phyloP scores from a whole-genome alignment of 2,113 vertebrate genomes.

The Melanerpes formicivorus region DNA sequence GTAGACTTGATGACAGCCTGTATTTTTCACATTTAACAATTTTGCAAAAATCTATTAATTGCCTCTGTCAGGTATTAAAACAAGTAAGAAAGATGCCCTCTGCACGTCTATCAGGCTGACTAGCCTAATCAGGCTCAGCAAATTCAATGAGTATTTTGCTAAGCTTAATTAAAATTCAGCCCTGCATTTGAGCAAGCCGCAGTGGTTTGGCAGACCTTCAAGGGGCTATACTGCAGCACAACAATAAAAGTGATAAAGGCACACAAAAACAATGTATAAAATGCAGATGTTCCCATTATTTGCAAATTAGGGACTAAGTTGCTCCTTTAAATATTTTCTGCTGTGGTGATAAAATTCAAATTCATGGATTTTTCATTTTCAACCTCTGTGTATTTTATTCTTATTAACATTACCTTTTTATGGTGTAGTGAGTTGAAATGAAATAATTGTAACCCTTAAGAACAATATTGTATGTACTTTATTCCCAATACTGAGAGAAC shows the following conservation, averaged over 20 bases:
- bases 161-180: slow-evolving; percentile 79
- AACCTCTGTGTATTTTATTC: not conserved
- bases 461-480: not conserved
- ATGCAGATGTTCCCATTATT: slow-evolving; percentile 56
- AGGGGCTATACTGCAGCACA: slow-evolving; percentile 71
- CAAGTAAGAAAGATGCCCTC: slow-evolving; percentile 66
- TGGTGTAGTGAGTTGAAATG: not conserved
- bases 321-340: slow-evolving; percentile 25
- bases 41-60: slow-evolving; percentile 58
- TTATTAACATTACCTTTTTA: not conserved
- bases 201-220: slow-evolving; percentile 82
- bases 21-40: slow-evolving; percentile 15
- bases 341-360: not conserved
- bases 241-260: slow-evolving; percentile 75
- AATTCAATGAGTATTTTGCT: slow-evolving; percentile 75
- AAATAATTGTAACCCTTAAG: not conserved
- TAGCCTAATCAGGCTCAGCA: slow-evolving; percentile 74
- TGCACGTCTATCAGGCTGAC: slow-evolving; percentile 65
- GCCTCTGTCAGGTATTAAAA: slow-evolving; percentile 61
- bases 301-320: slow-evolving; percentile 52
- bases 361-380: not conserved
- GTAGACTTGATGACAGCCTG: not conserved
- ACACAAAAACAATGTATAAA: slow-evolving; percentile 63
- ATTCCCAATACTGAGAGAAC: not conserved
- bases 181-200: slow-evolving; percentile 73